Percentiles rank a stretch among this genome's conserved stretches.
Conservation (phyloP, 2,113 vertebrate genomes). For the Erpornis zantholeuca region DNA sequence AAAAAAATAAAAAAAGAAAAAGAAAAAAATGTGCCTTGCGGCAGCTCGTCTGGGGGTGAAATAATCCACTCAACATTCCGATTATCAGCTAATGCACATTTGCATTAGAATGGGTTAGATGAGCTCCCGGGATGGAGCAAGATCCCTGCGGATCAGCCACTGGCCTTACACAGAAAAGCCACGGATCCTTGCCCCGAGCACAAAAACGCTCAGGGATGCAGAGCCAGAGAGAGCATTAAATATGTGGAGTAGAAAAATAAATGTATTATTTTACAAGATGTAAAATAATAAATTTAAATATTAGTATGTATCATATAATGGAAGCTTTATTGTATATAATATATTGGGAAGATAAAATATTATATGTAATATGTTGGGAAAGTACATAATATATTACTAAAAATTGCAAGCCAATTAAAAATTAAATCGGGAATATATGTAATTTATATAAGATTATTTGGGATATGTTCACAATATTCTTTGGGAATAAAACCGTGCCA, state of each 20-base stretch:
- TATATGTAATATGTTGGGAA: accelerated
- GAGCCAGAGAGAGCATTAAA: neutral
- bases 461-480: neutral
- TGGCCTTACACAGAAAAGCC: neutral
- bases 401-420: neutral
- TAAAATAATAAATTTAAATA: neutral
- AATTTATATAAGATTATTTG: neutral
- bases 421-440: neutral
- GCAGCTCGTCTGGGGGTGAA: conserved; percentile 39
- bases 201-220: accelerated
- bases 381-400: neutral
- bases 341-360: neutral
- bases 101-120: conserved; percentile 22
- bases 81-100: conserved; percentile 40
- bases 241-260: neutral
- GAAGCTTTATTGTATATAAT: neutral
- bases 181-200: neutral
- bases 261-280: neutral
- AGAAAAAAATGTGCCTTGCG: neutral
- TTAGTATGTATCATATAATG: neutral
- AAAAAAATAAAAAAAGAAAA: neutral
- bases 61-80: conserved; percentile 36
- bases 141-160: neutral
- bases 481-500: neutral
- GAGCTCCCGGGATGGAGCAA: neutral